Evolutionary conservation across 2,888 invertebrate species (phyloP), one percentile per base, ranked within the genome.

Genomic region (Agrilus biguttatus): DNA sequence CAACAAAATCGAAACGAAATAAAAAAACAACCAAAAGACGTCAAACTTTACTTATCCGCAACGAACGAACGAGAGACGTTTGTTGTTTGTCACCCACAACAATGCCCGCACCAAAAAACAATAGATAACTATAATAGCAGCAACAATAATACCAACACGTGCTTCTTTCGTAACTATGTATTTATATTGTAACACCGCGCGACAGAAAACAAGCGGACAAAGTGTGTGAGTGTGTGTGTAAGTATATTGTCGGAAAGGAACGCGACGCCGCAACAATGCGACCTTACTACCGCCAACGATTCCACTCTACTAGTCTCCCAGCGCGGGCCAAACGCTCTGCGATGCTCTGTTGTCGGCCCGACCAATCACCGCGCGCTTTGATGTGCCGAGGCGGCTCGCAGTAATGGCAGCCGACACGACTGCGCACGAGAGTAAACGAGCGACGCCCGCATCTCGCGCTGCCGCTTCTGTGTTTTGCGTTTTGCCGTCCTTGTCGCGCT

Each of bases 381-480:
- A 60, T 54, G 59, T 56, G 58, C 61, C 64, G 63, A 65, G 65
- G 65, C 66, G 66, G 65, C 64, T 60, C 61, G 60, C 63, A 65
- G 59, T 65, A 65, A 66, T 66, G 67, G 66, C 65, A 75, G 76
- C 76, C 73, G 74, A 71, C 58, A 73, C 75, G 75, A 75, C 73
- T 75, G 76, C 76, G 76, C 75, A 74, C 73, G 65, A 64, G 58
- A 48, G 49, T 51, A 50, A 47, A 58, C 62, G 63, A 64, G 50
- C 51, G 48, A 44, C 48, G 48, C 44, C 47, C 48, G 47, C 48
- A 47, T 47, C 43, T 49, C 44, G 41, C 45, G 44, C 46, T 42
- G 41, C 44, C 32, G 47, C 45, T 46, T 45, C 43, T 43, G 43
- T 41, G 44, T 40, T 47, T 43, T 28, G 8, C 8, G 28, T 28